These are phyloP conservation scores for Globodera ellingtonae DNA, from an alignment of 1,140 invertebrate species.

Conservation along the genomic window DNA sequence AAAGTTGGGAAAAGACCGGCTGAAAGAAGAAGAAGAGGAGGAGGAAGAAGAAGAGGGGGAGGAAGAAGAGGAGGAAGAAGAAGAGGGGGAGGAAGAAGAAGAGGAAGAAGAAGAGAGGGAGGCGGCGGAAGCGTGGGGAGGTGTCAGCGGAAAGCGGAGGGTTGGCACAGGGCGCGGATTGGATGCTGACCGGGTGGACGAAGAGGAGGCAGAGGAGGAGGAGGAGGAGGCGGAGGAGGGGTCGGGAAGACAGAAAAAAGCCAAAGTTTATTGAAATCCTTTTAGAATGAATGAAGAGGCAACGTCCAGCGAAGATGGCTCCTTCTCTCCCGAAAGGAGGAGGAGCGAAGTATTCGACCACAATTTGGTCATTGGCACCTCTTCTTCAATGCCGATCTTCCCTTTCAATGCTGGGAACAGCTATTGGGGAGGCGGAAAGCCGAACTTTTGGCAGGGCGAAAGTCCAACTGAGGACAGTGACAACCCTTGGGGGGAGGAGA, in stretches of 20 bases:
- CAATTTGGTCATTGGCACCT: conserved; percentile 11
- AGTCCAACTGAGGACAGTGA: neutral
- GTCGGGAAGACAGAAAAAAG: too few species aligned
- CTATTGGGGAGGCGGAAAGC: neutral
- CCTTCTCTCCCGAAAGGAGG: neutral
- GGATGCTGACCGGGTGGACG: neutral
- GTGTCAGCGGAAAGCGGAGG: neutral
- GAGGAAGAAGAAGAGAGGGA: neutral
- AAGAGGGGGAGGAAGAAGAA: neutral
- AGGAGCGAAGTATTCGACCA: neutral
- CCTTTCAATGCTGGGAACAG: neutral
- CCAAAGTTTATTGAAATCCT: neutral
- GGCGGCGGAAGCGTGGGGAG: neutral
- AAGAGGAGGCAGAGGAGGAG: neutral
- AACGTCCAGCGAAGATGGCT: neutral
- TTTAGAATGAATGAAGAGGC: neutral
- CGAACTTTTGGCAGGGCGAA: conserved; percentile 9
- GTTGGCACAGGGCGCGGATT: neutral
- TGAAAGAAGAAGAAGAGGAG: neutral
- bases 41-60: neutral
- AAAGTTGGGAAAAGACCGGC: neutral
- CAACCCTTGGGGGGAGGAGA: neutral
- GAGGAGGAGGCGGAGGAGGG: too few species aligned
- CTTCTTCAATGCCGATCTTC: conserved; percentile 27
- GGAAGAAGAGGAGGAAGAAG: neutral